These are phyloP conservation scores for Julus scanicus DNA, from an alignment of 2,888 invertebrate species.

Conservation along the genomic window DNA sequence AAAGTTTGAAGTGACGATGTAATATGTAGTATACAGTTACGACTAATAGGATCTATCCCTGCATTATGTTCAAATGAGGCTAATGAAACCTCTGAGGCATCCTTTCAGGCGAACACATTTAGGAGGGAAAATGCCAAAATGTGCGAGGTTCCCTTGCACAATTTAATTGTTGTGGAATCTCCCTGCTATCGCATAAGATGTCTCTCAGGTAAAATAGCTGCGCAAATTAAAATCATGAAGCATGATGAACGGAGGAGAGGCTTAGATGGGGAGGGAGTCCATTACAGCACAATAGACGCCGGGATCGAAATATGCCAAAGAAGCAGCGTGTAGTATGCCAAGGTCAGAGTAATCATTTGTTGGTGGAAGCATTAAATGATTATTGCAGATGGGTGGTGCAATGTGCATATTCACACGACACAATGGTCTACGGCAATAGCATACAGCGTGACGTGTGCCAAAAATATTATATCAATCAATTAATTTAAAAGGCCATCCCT, in stretches of 20 bases:
- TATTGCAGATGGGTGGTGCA: conserved; percentile 31
- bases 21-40: no score
- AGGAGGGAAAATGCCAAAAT: conserved; percentile 1
- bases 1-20: no score
- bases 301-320: neutral
- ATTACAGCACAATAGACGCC: neutral
- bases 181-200: neutral
- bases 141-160: neutral
- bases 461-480: conserved; percentile 22
- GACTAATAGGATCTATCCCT: no score
- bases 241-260: neutral
- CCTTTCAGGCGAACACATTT: neutral
- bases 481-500: neutral
- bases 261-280: neutral
- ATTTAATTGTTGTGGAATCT: neutral
- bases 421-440: no score
- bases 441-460: conserved; percentile 9
- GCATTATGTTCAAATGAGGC: neutral
- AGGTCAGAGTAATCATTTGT: neutral
- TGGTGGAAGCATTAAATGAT: conserved; percentile 5
- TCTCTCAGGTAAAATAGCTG: conserved; percentile 25
- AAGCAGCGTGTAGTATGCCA: neutral
- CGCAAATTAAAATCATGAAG: conserved; percentile 3
- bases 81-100: neutral
- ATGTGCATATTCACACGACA: conserved; percentile 3